Conservation (phyloP, 2,797 vertebrate species). For the Lacerta agilis region DNA sequence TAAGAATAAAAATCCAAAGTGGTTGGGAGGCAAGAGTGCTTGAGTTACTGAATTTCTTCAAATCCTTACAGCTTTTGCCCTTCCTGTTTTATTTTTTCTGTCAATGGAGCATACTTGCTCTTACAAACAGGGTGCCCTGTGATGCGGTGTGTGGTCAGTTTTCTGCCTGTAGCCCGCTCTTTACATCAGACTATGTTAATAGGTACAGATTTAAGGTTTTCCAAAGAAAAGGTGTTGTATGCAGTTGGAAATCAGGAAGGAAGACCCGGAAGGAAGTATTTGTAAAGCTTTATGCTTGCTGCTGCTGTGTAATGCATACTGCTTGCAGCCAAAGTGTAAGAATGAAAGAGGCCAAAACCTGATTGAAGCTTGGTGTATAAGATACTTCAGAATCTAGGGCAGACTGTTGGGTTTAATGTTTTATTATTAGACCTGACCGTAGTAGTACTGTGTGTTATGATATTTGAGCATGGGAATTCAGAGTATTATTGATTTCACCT, state of each 20-base stretch:
- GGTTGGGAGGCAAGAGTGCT: not conserved
- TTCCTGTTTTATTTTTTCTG: slow-evolving; percentile 1
- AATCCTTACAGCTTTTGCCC: not conserved
- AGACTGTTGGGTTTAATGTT: slow-evolving; percentile 6
- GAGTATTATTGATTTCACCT: slow-evolving; percentile 74
- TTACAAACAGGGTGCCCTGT: not conserved
- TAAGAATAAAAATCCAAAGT: not conserved
- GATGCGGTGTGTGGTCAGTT: not conserved
- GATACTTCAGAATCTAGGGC: slow-evolving; percentile 20
- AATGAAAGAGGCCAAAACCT: not conserved
- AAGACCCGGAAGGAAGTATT: not conserved
- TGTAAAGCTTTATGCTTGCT: not conserved
- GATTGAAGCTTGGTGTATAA: not conserved
- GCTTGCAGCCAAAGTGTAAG: not conserved
- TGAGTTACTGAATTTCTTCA: not conserved
- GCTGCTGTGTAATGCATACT: not conserved
- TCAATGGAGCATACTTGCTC: not conserved
- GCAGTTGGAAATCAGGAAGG: not conserved
- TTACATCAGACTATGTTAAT: not conserved
- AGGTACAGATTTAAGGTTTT: not conserved
- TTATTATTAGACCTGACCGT: slow-evolving; percentile 28
- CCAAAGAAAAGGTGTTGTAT: not conserved
- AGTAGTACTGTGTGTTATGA: slow-evolving; percentile 54
- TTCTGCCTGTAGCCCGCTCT: not conserved
- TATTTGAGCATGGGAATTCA: slow-evolving; percentile 53